Evolutionary conservation across 2,888 invertebrate species (phyloP), one percentile per base, ranked within the genome.

Genomic region (Folsomia candida): DNA sequence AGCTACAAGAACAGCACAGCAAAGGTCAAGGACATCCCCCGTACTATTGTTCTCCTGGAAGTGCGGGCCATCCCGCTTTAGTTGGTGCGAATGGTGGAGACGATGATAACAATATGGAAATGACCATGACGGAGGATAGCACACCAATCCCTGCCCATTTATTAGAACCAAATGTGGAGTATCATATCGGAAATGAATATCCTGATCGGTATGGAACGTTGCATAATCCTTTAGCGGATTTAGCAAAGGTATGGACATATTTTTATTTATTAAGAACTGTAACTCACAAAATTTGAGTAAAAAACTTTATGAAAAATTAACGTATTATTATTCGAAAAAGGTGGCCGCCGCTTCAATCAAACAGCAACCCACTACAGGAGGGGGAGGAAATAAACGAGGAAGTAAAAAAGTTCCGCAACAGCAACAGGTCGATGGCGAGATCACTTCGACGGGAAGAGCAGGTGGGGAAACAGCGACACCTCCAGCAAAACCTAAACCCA

Each of bases 141-240:
- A 77, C 74, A 26, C 78, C 78, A 4, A 79, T 80, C 26, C 80
- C 80, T 27, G 78, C 80, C 22, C 80, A 80, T 66, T 68, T 80
- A 1, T 66, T 80, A 37, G 80, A 80, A 62, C 80, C 80, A 11
- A 80, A 80, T 58, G 78, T 80, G 20, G 80, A 80, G 37, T 80
- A 80, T 66, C 77, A 78, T 54, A 78, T 79, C 62, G 59, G 59
- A 4, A 71, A 71, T 25, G 79, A 79, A 69, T 79, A 79, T 66
- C 76, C 77, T 37, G 80, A 78, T 68, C 77, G 78, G n/a, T 78
- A 73, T 67, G 72, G 73, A 25, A 54, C 74, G 63, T 73, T 77
- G 26, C 78, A 78, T 51, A 78, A 79, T 70, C 80, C 80, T 28
- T 59, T 80, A 54, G 77, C 74, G 37, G 71, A 73, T 62, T 75